These are phyloP conservation scores for Leucophenga montana DNA, from an alignment of 2,888 invertebrate species.

Conservation along the genomic window DNA sequence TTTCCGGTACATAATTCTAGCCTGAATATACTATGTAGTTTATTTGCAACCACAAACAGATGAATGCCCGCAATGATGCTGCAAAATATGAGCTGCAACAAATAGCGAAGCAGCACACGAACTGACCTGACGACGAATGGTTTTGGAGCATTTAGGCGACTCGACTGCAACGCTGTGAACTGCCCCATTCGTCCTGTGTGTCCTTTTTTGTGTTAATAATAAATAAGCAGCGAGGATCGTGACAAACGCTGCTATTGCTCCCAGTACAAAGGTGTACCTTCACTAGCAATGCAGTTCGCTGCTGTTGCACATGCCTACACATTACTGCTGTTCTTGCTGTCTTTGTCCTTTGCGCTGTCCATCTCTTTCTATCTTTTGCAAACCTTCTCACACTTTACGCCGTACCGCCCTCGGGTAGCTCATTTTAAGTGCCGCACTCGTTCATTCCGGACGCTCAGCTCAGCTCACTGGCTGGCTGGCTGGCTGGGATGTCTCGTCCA, in stretches of 20 bases:
- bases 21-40: conserved; percentile 13
- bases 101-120: not conserved
- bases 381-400: not conserved
- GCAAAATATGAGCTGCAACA: conserved; percentile 56
- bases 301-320: no score
- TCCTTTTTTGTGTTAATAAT: conserved; percentile 64
- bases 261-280: not conserved
- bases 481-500: conserved; percentile 54
- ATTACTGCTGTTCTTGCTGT: no score
- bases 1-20: conserved; percentile 53
- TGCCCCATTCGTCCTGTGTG: conserved; percentile 62
- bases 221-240: conserved; percentile 54
- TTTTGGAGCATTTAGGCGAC: conserved; percentile 13
- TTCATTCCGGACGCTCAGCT: not conserved
- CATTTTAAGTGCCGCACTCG: conserved; percentile 63
- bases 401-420: conserved; percentile 20
- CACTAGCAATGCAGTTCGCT: not conserved
- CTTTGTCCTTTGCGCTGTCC: no score
- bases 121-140: conserved; percentile 24
- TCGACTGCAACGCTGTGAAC: conserved; percentile 12
- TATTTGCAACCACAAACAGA: conserved; percentile 65
- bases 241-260: not conserved
- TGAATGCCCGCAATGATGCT: conserved; percentile 56
- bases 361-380: not conserved
- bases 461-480: not conserved